Evolutionary conservation across 2,113 vertebrate species (phyloP), one percentile per base, ranked within the genome.

Genomic region (Dromaius novaehollandiae): DNA sequence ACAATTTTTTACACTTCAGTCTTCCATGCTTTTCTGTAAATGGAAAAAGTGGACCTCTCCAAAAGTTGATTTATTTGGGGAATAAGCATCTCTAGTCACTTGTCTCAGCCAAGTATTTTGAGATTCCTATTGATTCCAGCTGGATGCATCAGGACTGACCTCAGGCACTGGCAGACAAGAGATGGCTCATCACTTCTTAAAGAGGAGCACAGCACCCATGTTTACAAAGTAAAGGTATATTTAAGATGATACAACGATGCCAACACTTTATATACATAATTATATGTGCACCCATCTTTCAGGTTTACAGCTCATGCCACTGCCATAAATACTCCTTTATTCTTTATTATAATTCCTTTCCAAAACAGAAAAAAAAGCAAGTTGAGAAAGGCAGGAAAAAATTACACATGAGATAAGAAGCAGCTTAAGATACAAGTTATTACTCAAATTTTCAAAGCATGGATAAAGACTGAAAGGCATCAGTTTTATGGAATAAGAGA

Each of bases 121-220:
- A 91, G 58, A 93, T 77, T 89, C 16, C 58, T 82, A 46, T 65
- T 92, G 84, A 82, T 87, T 95, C 89, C 96, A 96, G 91, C 92
- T 89, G 86, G 74, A 91, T 58, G 8, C 63, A 77, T 9, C 34
- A 93, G 44, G 3, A 16, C 83, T 82, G 77, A 87, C 24, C 56
- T 63, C 38, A 20, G 56, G 38, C 65, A 93, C n/a, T 53, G 94
- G 82, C 61, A 96, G 81, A 83, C 90, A 95, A 42, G 87, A 84
- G 6, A 44, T 82, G 78, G 90, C 20, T 90, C 88, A 90, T 32
- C 55, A 58, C 82, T 93, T 93, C 85, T 40, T 46, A 9, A 89
- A 96, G 75, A 86, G 80, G 79, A 81, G 5, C 7, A 74, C 77
- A 73, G 56, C 48, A 89, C 50, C 30, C 55, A 14, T 86, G 68